Conservation (phyloP, 2,797 vertebrate species). For the Hypotaenidia okinawae region DNA sequence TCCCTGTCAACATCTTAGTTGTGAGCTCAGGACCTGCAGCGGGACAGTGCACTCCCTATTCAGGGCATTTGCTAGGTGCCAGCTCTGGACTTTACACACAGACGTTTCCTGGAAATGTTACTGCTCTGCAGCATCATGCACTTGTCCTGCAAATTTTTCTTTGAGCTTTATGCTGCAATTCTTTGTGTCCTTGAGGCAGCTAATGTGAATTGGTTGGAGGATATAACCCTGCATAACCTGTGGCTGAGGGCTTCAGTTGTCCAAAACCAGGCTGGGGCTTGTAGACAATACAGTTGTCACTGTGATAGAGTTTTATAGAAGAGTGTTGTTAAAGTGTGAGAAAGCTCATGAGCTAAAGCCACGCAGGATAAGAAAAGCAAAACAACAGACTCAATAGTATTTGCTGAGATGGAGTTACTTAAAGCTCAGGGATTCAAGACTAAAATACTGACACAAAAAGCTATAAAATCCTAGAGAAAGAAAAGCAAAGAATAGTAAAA, state of each 20-base stretch:
- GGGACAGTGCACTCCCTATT: neutral
- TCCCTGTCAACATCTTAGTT: neutral
- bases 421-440: conserved; percentile 1
- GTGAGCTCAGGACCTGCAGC: neutral
- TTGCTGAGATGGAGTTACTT: neutral
- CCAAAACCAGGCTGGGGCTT: rapidly evolving
- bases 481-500: neutral
- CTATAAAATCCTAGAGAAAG: neutral
- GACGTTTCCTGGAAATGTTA: neutral
- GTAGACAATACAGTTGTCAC: neutral
- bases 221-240: neutral
- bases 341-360: neutral
- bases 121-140: neutral
- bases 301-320: neutral
- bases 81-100: neutral
- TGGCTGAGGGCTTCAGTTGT: neutral
- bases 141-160: neutral
- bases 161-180: neutral
- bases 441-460: neutral
- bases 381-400: neutral
- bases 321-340: neutral
- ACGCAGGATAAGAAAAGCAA: neutral
- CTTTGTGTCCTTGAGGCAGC: neutral
- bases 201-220: neutral
- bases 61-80: neutral